Percentiles rank a stretch among this genome's conserved stretches.
phyloP scores from a whole-genome alignment of 2,797 vertebrate genomes.

The Hybognathus amarus region DNA sequence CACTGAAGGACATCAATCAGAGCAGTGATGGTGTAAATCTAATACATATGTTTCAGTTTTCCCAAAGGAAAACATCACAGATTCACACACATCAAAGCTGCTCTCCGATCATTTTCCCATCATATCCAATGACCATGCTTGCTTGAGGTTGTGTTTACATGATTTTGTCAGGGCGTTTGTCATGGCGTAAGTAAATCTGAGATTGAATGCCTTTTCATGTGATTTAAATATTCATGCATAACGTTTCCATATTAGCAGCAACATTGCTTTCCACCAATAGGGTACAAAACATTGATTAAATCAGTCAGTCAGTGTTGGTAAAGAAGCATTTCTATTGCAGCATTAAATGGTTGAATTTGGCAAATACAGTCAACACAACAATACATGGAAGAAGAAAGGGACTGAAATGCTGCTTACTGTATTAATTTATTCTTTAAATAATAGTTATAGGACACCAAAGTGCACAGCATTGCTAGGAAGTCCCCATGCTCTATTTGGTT shows the following conservation, averaged over 20 bases:
- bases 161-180: constrained; percentile 46
- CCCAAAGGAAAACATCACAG: constrained; percentile 55
- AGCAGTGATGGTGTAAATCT: constrained; percentile 33
- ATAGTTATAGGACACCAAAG: not conserved
- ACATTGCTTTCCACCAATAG: not conserved
- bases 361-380: not conserved
- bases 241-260: not conserved
- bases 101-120: constrained; percentile 37
- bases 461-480: not conserved
- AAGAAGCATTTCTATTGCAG: not conserved
- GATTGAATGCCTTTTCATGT: constrained; percentile 47
- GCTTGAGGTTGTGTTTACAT: constrained; percentile 53
- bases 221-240: constrained; percentile 20
- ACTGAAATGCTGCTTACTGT: not conserved
- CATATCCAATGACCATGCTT: constrained; percentile 45
- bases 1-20: constrained; percentile 57
- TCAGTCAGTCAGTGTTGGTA: not conserved
- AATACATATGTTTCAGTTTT: constrained; percentile 48
- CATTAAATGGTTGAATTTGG: not conserved
- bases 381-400: not conserved
- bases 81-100: constrained; percentile 50
- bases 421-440: not conserved
- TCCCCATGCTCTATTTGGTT: not conserved
- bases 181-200: constrained; percentile 44
- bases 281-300: not conserved